A percentile compares a stretch with the other conserved stretches of the same genome.
phyloP scores from a whole-genome alignment of 2,797 vertebrate genomes.

The Enteromius anoplus region DNA sequence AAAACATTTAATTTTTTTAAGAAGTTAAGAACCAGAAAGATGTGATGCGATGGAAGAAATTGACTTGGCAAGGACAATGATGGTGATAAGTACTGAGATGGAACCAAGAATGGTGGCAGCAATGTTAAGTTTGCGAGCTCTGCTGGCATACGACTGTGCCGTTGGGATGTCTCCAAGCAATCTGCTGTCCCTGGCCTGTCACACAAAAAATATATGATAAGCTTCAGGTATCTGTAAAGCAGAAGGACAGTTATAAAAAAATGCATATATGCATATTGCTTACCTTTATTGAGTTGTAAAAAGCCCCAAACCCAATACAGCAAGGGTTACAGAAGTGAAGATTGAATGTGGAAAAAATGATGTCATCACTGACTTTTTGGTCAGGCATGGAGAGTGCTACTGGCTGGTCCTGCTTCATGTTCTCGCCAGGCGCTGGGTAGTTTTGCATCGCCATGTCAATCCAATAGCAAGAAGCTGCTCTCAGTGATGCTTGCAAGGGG shows the following conservation, averaged over 20 bases:
- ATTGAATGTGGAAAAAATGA: slow-evolving; percentile 12
- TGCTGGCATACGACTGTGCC: not conserved
- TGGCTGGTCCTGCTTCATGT: not conserved
- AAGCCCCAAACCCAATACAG: slow-evolving; percentile 14
- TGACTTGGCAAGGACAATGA: not conserved
- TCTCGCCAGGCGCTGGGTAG: not conserved
- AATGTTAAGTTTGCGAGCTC: slow-evolving; percentile 6
- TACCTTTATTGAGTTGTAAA: slow-evolving; percentile 29
- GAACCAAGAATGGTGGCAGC: not conserved
- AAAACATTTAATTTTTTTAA: not conserved
- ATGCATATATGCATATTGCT: not conserved
- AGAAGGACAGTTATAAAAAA: not conserved
- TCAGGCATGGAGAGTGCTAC: not conserved
- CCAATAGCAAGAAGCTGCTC: not conserved
- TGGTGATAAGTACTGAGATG: not conserved
- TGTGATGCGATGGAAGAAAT: not conserved
- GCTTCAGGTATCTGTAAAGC: not conserved
- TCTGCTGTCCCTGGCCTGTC: slow-evolving; percentile 8
- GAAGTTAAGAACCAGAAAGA: not conserved
- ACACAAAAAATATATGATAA: not conserved
- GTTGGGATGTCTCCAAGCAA: not conserved
- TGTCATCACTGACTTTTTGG: not conserved
- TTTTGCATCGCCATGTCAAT: not conserved
- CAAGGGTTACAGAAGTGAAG: slow-evolving; percentile 16
- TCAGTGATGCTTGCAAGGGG: not conserved